Evolutionary conservation across 2,797 vertebrate genomes (phyloP).

Genomic region (Mormyrops attenuatus): DNA sequence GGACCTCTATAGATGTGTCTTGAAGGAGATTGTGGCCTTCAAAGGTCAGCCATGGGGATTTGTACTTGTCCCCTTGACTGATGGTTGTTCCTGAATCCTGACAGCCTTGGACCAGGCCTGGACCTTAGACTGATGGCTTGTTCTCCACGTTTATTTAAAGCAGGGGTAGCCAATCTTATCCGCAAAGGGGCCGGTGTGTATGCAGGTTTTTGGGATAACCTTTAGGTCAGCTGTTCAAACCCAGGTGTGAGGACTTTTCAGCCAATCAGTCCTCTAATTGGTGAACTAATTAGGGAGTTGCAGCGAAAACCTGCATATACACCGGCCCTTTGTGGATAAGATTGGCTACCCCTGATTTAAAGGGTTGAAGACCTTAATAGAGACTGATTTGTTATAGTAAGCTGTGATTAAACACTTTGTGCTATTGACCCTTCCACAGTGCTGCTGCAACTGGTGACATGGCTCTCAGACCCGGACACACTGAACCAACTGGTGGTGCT

Average conservation of each 20-base stretch:
- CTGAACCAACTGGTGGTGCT: conserved; percentile 67
- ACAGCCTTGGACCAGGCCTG: background rate
- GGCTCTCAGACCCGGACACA: conserved; percentile 66
- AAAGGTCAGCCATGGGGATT: conserved; percentile 55
- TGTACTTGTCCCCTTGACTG: background rate
- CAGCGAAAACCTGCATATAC: no score
- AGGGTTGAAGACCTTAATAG: background rate
- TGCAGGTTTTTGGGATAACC: no score
- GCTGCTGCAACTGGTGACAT: conserved; percentile 55
- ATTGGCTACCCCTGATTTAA: no score
- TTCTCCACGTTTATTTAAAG: background rate
- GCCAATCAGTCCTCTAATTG: no score
- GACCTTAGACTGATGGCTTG: background rate
- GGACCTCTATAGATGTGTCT: conserved; percentile 57
- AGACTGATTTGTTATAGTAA: background rate
- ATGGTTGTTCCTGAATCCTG: background rate
- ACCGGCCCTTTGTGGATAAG: no score
- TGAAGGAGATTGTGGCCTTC: conserved; percentile 65
- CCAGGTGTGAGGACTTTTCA: no score
- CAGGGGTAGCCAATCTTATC: no score
- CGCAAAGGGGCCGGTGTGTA: no score
- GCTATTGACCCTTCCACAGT: conserved; percentile 42
- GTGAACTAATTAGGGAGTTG: no score
- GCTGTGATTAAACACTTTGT: background rate
- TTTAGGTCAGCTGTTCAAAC: no score